Conservation (phyloP, 2,113 vertebrate species). For the Numida meleagris region DNA sequence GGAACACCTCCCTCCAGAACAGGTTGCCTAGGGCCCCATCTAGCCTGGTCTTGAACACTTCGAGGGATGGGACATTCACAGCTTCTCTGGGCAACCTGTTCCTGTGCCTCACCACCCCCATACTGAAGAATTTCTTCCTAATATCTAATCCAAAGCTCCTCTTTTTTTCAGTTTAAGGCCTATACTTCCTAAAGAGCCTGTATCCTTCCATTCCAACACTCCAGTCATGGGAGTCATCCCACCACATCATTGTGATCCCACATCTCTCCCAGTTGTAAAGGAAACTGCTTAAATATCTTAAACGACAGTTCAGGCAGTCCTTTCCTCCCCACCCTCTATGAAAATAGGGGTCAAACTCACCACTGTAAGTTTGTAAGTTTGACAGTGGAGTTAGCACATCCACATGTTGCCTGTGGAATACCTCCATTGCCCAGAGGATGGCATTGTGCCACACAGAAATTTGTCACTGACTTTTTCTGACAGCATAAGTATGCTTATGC, state of each 20-base stretch:
- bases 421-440: neutral
- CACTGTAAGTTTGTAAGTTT: neutral
- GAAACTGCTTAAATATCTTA: neutral
- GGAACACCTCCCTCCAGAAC: too few species aligned
- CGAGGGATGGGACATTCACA: too few species aligned
- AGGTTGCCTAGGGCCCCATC: too few species aligned
- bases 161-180: too few species aligned
- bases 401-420: neutral
- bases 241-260: neutral
- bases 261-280: neutral
- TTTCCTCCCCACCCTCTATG: neutral
- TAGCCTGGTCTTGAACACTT: too few species aligned
- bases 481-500: fast-evolving
- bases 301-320: neutral
- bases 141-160: too few species aligned
- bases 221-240: neutral
- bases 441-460: neutral
- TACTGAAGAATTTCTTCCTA: too few species aligned
- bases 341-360: fast-evolving
- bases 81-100: too few species aligned
- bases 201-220: neutral
- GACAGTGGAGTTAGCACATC: fast-evolving
- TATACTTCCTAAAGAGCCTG: too few species aligned
- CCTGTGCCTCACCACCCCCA: too few species aligned
- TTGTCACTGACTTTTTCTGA: neutral